Evolutionary conservation across 2,888 invertebrate species (phyloP), one percentile per base, ranked within the genome.

Genomic region (Julus scandinavius): DNA sequence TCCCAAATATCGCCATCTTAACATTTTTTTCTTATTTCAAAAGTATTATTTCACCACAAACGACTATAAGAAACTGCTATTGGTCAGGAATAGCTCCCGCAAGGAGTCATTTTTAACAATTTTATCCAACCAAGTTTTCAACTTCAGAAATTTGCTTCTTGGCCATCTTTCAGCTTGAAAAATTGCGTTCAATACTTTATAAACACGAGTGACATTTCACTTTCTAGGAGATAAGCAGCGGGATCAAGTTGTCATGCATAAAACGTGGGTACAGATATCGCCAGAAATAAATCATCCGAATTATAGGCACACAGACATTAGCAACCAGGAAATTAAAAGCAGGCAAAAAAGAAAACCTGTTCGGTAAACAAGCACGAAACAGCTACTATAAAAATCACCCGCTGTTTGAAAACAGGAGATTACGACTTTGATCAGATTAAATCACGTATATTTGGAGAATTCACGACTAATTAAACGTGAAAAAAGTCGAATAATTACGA

Each of bases 251-350:
- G 58, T 63, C 58, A 63, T 63, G 58, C 58, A 63, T n/a, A 63
- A 63, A 63, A 63, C n/a, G 6, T n/a, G 58, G n/a, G 58, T 3
- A 3, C 72, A 72, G 29, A 72, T 72, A 29, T 72, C 20, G 6
- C 72, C 72, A 72, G 29, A 72, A 72, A 63, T 63, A 63, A 63
- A 72, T 72, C 72, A 72, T 72, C 72, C 72, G 29, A 72, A 72
- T 29, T 29, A 29, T 72, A 72, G 29, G 72, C n/a, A n/a, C n/a
- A 63, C 58, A 63, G n/a, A 3, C 58, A 63, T 63, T 63, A 63
- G 58, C 58, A 63, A n/a, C 58, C 58, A 63, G 58, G 58, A 63
- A 63, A 63, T 63, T 63, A 63, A 63, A 63, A 63, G n/a, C 58
- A 63, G 58, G n/a, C 58, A 63, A 63, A 63, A n/a, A 63, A 58